phyloP scores from a whole-genome alignment of 2,888 invertebrate species.

The Brachynemurus nebulosus region DNA sequence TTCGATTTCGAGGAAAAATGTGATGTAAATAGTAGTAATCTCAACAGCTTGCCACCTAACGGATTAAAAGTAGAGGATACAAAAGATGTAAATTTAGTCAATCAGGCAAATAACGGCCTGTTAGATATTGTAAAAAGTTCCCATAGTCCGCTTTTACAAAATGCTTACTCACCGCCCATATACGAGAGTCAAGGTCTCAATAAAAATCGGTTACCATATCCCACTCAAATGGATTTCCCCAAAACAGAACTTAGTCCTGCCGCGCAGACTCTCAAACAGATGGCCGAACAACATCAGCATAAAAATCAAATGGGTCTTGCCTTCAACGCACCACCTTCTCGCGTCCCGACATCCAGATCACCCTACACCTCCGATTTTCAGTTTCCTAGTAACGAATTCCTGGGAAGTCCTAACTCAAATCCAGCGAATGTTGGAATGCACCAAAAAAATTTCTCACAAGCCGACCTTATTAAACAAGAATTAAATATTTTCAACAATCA shows the following conservation, averaged over 20 bases:
- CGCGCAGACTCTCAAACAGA: slow-evolving; percentile 88
- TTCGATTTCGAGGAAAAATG: slow-evolving; percentile 55
- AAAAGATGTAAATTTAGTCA: slow-evolving; percentile 22
- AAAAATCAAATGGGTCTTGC: slow-evolving; percentile 54
- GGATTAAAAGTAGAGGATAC: slow-evolving; percentile 28
- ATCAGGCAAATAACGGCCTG: slow-evolving; percentile 14
- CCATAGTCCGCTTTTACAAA: slow-evolving; percentile 26
- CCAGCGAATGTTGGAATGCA: slow-evolving; percentile 27
- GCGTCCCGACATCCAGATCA: slow-evolving; percentile 33
- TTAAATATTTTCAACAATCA: slow-evolving; percentile 24
- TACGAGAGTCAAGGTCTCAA: slow-evolving; percentile 24
- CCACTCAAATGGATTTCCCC: slow-evolving; percentile 29
- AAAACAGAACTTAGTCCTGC: slow-evolving; percentile 70
- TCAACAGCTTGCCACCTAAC: slow-evolving; percentile 15
- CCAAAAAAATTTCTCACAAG: slow-evolving; percentile 33
- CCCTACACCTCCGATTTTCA: slow-evolving; percentile 46
- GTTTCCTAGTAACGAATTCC: slow-evolving; percentile 35
- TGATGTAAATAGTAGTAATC: slow-evolving; percentile 18
- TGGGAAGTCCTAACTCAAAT: slow-evolving; percentile 32
- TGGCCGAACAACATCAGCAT: slow-evolving; percentile 95
- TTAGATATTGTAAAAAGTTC: slow-evolving; percentile 22
- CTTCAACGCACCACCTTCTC: slow-evolving; percentile 27
- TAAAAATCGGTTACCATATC: slow-evolving; percentile 23
- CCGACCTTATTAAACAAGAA: slow-evolving; percentile 42
- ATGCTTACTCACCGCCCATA: slow-evolving; percentile 28